Percentiles rank a stretch among this genome's conserved stretches.
Evolutionary conservation across 1,140 invertebrate genomes (phyloP).

Genomic region (Belonocnema kinseyi): DNA sequence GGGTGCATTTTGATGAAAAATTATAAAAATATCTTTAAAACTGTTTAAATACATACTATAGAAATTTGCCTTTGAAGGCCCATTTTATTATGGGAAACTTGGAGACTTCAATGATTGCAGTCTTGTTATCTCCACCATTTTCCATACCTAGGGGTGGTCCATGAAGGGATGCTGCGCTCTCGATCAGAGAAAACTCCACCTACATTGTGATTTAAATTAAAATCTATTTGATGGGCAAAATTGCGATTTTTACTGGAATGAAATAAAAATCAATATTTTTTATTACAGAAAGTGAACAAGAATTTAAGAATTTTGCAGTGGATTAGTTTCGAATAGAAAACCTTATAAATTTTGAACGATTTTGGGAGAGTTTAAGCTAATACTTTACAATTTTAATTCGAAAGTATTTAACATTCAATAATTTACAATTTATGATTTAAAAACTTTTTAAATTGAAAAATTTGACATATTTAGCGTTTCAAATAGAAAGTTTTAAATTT

Average conservation of each 20-base stretch:
- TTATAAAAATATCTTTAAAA: not conserved
- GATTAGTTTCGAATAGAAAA: no score
- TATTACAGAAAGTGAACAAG: no score
- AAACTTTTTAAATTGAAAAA: no score
- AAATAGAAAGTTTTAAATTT: no score
- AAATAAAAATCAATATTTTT: not conserved
- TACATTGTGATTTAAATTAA: slow-evolving; percentile 29
- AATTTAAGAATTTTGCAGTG: no score
- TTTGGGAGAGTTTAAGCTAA: no score
- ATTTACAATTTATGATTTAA: no score
- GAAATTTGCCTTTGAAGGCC: not conserved
- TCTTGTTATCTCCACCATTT: slow-evolving; percentile 47
- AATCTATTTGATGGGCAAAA: not conserved
- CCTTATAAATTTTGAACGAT: no score
- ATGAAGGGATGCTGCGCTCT: slow-evolving; percentile 53
- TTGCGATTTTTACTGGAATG: not conserved
- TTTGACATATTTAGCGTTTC: no score
- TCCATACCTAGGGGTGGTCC: slow-evolving; percentile 50
- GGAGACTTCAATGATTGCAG: slow-evolving; percentile 43
- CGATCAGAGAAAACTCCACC: slow-evolving; percentile 49
- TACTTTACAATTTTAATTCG: no score
- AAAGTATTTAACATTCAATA: no score
- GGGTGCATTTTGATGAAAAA: not conserved
- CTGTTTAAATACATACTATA: not conserved
- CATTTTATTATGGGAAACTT: not conserved